Conservation (phyloP, 2,797 vertebrate genomes). For the Ptychadena robeensis region DNA sequence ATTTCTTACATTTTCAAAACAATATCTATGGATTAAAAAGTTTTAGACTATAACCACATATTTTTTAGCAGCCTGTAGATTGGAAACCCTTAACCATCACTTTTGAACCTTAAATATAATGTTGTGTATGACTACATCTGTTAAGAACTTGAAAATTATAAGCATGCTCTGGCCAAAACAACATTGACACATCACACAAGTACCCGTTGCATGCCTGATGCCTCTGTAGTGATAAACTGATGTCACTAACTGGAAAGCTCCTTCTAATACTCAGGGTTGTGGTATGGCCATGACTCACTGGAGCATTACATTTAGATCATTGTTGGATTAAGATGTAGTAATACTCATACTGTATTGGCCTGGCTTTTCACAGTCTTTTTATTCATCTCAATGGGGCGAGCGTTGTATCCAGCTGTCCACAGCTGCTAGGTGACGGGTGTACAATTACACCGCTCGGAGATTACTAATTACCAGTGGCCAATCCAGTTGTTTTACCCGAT, state of each 20-base stretch:
- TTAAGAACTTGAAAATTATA: background rate
- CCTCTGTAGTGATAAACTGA: conserved; percentile 1
- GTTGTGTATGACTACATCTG: background rate
- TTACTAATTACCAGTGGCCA: conserved; percentile 11
- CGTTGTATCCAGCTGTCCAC: conserved; percentile 10
- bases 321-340: background rate
- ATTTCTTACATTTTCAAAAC: too few relatives aligned
- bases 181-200: background rate
- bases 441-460: background rate
- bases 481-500: background rate
- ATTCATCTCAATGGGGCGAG: background rate
- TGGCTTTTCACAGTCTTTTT: background rate
- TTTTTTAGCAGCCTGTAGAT: too few relatives aligned
- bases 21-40: too few relatives aligned
- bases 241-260: conserved; percentile 1
- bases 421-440: conserved; percentile 28
- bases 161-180: background rate
- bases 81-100: background rate
- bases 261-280: background rate
- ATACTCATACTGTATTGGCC: background rate
- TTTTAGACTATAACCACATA: too few relatives aligned
- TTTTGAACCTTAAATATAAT: background rate
- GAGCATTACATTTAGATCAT: background rate
- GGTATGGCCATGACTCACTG: conserved; percentile 3
- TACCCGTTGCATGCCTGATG: background rate